Base-by-base conservation (phyloP, 2,888 invertebrate genomes). In the Listrodromus nycthemerus region DNA sequence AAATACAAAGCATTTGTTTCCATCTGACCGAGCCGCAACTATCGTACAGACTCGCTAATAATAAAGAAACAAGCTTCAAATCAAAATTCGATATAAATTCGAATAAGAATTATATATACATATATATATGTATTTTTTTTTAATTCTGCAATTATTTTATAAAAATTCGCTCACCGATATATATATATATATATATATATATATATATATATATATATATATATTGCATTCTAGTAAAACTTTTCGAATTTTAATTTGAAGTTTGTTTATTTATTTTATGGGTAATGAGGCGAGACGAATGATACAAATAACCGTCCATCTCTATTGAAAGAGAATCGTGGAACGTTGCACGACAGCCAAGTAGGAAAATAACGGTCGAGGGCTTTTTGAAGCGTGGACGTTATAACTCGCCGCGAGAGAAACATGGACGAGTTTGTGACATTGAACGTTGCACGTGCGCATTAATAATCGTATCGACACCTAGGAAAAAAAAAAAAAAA, bases 371-470 rank as follows among this genome's bases (percentile, higher is more conserved):
- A 58, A n/a, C 19, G 16, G 27, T 6, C 58, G 27, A 24, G 24
- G n/a, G 73, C 45, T 73, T 73, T 73, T 61, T 55, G 45, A 61
- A 45, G n/a, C 73, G n/a, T 33, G 50, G 19, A 6, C 69, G 69
- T 69, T 69, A 41, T 41, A 21, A 33, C 24, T 8, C 5, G 58
- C 41, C n/a, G 58, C 41, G 45, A 58, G 52, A 70, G 65, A 58
- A 10, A 75, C 52, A 61, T 80, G 70, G 75, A 65, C 76, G 55
- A 80, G 24, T 77, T 71, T 58, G 75, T 55, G 83, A 65, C 83
- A 83, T 83, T 83, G 83, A 80, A 75, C 52, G n/a, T 71, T 77
- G 19, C 79, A 75, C 70, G 75, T 66, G 83, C 74, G 21, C 70
- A 58, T 16, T 82, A 41, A 41, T 19, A 45, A 24, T 45, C 50